Evolutionary conservation across 2,797 vertebrate species (phyloP), one percentile per base, ranked within the genome.

Genomic region (Naso thynnoides): DNA sequence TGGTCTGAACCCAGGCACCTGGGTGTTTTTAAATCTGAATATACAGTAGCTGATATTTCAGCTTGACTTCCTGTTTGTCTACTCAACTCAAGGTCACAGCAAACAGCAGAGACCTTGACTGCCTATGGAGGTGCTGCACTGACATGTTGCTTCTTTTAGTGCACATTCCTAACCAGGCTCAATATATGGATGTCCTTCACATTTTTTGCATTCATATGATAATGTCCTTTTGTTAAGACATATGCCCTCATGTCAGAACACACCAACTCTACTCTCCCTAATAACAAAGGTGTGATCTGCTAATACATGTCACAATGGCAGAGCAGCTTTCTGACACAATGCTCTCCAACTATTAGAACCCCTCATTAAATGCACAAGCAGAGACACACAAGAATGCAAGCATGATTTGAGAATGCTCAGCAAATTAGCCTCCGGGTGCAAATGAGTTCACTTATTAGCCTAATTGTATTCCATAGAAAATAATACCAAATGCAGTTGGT

Each of bases 191-290:
- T 19, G 16, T 50, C 13, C n/a, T 23, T 36, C 19, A 44, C 23
- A 58, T 47, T 21, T 21, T 42, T 39, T 31, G 13, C 41, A 58
- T 64, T 78, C 45, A 62, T 62, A 47, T 73, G 56, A 31, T 59
- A 59, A 79, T 59, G 14, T 41, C 1, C 16, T 29, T 67, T 56
- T 31, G 38, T 53, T 24, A 63, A 48, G 11, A 45, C 6, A 41
- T 16, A 26, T 41, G 48, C 6, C 29, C 16, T 60, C 24, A 49
- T 47, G 24, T 53, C 14, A 39, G 31, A 47, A 11, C 13, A 58
- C 16, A 50, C 27, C 3, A 48, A 26, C 13, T 31, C 15, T n/a
- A 15, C 23, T 2, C 53, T 14, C 6, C 15, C 36, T 55, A 5
- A 18, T 44, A 54, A 48, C 31, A 76, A 57, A 48, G 23, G 6